Percentiles rank a stretch among this genome's conserved stretches.
phyloP scores from a whole-genome alignment of 37 sponge, comb jelly and placozoan species.

The Aplysina aerophoba region DNA sequence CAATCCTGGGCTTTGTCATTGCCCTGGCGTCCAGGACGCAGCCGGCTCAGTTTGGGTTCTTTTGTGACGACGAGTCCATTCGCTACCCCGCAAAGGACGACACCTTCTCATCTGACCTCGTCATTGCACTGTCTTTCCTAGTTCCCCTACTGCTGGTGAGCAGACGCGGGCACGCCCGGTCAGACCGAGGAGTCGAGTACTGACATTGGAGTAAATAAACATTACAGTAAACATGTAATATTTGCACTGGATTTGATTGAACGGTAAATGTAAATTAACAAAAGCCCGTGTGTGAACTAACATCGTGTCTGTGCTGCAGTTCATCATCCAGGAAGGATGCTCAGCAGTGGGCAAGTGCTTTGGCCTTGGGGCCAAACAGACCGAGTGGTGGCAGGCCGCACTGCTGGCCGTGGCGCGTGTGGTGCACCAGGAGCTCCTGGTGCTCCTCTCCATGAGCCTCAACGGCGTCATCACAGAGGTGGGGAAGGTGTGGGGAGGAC shows the following conservation, averaged over 20 bases:
- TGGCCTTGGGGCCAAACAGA: background rate
- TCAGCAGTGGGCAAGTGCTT: background rate
- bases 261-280: no score
- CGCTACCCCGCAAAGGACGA: constrained; percentile 45
- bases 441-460: constrained; percentile 37
- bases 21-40: background rate
- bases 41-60: constrained; percentile 55
- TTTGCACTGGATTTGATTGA: no score
- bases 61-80: constrained; percentile 66
- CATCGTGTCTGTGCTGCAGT: background rate
- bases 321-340: background rate
- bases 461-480: constrained; percentile 54
- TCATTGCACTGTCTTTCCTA: background rate
- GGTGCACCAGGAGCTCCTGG: constrained; percentile 24
- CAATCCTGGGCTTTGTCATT: background rate
- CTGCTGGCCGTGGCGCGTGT: background rate
- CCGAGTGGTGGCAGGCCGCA: no score
- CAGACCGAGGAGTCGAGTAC: no score
- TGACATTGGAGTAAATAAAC: no score
- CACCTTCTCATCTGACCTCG: background rate
- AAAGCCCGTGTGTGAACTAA: no score
- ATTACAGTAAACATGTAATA: no score
- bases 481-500: constrained; percentile 52
- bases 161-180: no score
- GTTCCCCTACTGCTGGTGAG: constrained; percentile 8